Base-by-base conservation (phyloP, 2,797 vertebrate genomes). In the Chelon auratus region DNA sequence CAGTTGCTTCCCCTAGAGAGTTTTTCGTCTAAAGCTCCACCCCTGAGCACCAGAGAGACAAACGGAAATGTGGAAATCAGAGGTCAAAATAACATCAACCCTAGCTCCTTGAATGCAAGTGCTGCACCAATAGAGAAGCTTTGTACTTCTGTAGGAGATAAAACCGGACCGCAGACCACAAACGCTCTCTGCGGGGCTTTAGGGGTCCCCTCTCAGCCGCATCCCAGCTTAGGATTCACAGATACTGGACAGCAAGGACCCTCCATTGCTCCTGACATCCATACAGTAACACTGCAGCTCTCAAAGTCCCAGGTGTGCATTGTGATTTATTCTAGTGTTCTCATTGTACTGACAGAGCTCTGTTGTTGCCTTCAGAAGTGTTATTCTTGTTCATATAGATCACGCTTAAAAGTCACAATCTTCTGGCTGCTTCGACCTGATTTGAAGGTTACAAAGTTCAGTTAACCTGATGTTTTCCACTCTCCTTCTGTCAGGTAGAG, bases 271-370 rank as follows among this genome's bases (percentile, higher is more conserved):
- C 93, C 96, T 0, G 97, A 98, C 60, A 97, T 98, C 79, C 96
- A 95, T 68, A 95, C 95, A 10, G 97, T 98, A 43, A 98, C 97
- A 0, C 95, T 97, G 48, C 97, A 98, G 90, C 95, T 99, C 15
- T 98, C 97, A 20, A 97, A 96, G 91, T 99, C 97, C 4, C 97
- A 99, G 96, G 97, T 98, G 60, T 89, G 58, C 33, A 9, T 40
- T 62, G 4, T 60, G 9, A 42, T 70, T 60, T 52, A 45, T 18
- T 71, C 3, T 45, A 10, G 24, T 42, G 15, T 42, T 17, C 62
- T 64, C 54, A 52, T 2, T 10, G 8, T 48, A 48, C n/a, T 9
- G n/a, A 48, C 45, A 18, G 9, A n/a, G 3, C 17, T 10, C 45
- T 48, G 2, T n/a, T 48, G 43, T 5, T 13, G 20, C 37, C 59